These are phyloP conservation scores for Notarius lentiginosus DNA, from an alignment of 2,113 vertebrate species.

Conservation along the genomic window DNA sequence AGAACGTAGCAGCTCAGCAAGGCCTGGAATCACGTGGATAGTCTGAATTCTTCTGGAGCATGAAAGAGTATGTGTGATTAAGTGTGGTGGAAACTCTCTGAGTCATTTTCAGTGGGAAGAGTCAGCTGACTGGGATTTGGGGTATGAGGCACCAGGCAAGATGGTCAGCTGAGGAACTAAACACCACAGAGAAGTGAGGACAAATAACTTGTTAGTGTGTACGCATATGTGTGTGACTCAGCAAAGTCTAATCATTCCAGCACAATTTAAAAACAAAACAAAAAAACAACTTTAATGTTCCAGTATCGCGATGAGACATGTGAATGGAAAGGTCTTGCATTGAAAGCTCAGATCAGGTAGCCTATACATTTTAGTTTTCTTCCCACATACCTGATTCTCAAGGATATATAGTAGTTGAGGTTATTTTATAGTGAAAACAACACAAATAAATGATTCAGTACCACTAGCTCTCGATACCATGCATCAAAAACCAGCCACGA, in stretches of 20 bases:
- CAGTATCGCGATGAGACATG: not conserved
- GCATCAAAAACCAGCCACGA: not conserved
- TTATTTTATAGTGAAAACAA: not conserved
- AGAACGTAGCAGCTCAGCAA: not conserved
- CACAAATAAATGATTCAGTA: not conserved
- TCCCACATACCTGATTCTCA: not conserved
- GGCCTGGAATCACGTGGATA: constrained; percentile 36
- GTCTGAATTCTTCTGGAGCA: constrained; percentile 36
- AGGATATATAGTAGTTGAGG: not conserved
- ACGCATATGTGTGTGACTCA: not conserved
- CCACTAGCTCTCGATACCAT: not conserved
- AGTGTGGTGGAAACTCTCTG: constrained; percentile 9
- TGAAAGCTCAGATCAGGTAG: not conserved
- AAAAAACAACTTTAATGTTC: not conserved
- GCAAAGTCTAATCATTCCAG: not conserved
- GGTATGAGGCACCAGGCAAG: constrained; percentile 31
- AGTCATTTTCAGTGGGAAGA: constrained; percentile 22
- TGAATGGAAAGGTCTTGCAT: not conserved
- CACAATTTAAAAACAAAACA: not conserved
- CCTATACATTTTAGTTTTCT: not conserved
- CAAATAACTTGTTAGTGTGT: not conserved
- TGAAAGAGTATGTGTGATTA: constrained; percentile 25
- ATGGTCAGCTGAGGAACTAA: constrained; percentile 41
- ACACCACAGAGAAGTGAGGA: not conserved
- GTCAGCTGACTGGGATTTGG: constrained; percentile 51